phyloP scores from a whole-genome alignment of 2,888 invertebrate species.

The Pasiphila rectangulata region DNA sequence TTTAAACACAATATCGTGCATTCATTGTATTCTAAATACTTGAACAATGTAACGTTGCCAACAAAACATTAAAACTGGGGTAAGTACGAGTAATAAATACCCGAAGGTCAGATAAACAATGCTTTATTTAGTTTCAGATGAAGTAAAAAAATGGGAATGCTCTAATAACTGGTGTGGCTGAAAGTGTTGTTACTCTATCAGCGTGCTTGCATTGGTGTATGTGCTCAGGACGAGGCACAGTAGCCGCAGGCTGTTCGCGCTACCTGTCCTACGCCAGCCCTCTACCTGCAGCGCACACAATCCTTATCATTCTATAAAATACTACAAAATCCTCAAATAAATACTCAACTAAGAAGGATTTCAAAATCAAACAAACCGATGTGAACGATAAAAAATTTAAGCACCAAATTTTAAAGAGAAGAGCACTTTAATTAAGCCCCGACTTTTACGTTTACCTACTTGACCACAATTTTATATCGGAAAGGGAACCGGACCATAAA shows the following conservation, averaged over 20 bases:
- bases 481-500: conserved; percentile 67
- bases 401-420: conserved; percentile 22
- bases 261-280: conserved; percentile 80
- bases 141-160: conserved; percentile 23
- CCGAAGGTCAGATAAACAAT: conserved; percentile 33
- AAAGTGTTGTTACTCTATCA: conserved; percentile 24
- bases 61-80: conserved; percentile 33
- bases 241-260: conserved; percentile 69
- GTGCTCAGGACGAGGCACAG: conserved; percentile 71
- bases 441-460: conserved; percentile 57
- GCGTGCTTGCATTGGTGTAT: conserved; percentile 58
- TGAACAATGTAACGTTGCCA: conserved; percentile 29
- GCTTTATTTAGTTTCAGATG: conserved; percentile 30
- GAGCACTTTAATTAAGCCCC: conserved; percentile 53
- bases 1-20: conserved; percentile 20
- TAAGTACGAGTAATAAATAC: conserved; percentile 31
- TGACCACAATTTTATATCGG: conserved; percentile 67
- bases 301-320: conserved; percentile 70
- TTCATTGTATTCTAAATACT: conserved; percentile 30
- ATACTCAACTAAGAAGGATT: conserved; percentile 56
- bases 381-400: conserved; percentile 46
- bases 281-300: conserved; percentile 60
- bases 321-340: conserved; percentile 62
- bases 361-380: conserved; percentile 60
- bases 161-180: conserved; percentile 3